Conservation (phyloP, 2,113 vertebrate species). For the Leiothrix lutea region DNA sequence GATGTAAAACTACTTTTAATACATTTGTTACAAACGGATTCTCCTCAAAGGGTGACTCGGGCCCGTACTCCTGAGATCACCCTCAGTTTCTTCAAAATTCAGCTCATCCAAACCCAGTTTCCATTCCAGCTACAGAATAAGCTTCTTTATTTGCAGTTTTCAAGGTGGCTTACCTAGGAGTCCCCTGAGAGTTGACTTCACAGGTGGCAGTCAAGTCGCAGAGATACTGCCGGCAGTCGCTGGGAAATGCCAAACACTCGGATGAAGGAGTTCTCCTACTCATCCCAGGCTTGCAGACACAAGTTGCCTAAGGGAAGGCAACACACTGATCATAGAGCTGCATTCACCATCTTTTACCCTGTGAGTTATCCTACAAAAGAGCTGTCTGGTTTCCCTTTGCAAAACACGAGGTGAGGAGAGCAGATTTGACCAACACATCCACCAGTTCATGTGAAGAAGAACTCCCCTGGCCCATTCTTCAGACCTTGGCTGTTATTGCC, state of each 20-base stretch:
- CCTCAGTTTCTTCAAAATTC: not conserved
- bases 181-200: constrained; percentile 58
- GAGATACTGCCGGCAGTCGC: constrained; percentile 58
- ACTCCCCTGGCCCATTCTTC: not conserved
- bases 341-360: not conserved
- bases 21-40: not conserved
- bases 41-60: not conserved
- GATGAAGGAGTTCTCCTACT: not conserved
- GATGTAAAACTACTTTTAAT: not conserved
- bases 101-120: not conserved
- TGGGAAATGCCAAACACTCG: constrained; percentile 68
- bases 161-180: constrained; percentile 49
- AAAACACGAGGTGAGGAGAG: not conserved
- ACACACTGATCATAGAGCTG: not conserved
- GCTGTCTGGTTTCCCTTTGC: not conserved
- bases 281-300: constrained; percentile 82
- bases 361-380: not conserved
- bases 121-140: not conserved
- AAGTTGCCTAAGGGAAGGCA: constrained; percentile 75
- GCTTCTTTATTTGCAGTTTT: not conserved
- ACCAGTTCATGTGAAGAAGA: not conserved
- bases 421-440: not conserved
- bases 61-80: not conserved
- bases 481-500: not conserved
- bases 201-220: constrained; percentile 81